Percentiles rank a stretch among this genome's conserved stretches.
Evolutionary conservation across 2,113 vertebrate species (phyloP).

Genomic region (Conger conger): DNA sequence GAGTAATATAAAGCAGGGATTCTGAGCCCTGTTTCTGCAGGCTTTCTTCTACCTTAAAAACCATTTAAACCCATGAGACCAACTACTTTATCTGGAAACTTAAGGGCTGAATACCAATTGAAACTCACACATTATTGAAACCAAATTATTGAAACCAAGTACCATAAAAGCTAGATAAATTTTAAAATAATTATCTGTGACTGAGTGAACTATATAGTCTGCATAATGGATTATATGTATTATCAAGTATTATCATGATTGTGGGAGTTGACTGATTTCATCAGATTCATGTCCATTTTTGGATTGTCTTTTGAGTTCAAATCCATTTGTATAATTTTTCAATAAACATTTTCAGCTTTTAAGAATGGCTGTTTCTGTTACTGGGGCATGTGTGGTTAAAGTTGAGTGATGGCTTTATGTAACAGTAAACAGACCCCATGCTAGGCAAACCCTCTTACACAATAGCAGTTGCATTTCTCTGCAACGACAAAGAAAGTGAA

Average conservation of each 20-base stretch:
- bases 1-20: too few species aligned
- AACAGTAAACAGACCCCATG: not conserved
- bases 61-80: not conserved
- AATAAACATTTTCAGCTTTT: not conserved
- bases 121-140: not conserved
- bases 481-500: not conserved
- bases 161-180: not conserved
- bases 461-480: not conserved
- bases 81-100: too few species aligned
- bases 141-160: too few species aligned
- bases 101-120: too few species aligned
- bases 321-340: conserved; percentile 3
- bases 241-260: not conserved
- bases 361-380: not conserved
- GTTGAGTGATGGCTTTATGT: conserved; percentile 4
- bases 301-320: not conserved
- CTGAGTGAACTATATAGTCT: too few species aligned
- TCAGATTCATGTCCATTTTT: not conserved
- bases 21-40: not conserved
- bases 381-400: not conserved
- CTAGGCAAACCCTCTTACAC: not conserved
- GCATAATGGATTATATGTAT: too few species aligned
- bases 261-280: not conserved
- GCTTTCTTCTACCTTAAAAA: not conserved
- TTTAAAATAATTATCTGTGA: not conserved